Base-by-base conservation (phyloP, 1,140 invertebrate genomes). In the Aphelenchoides fujianensis region DNA sequence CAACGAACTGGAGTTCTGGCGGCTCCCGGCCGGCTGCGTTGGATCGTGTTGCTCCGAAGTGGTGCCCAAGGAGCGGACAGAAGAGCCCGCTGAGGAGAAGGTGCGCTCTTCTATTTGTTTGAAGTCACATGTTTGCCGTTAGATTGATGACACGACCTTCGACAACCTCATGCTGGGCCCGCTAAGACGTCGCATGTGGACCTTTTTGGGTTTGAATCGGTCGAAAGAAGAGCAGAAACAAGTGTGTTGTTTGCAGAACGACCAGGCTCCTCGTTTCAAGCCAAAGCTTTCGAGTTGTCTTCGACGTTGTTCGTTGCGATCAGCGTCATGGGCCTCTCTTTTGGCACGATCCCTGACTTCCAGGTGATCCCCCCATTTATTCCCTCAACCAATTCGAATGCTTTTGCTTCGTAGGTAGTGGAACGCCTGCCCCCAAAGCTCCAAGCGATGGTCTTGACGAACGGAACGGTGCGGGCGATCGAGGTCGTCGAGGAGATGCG, bases 261-360 rank as follows among this genome's bases (percentile, higher is more conserved):
- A n/a, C n/a, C n/a, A n/a, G 81, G 81, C 2, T 84, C 82, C n/a
- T 83, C 81, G 28, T 74, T 78, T 48, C 82, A 83, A 68, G 82
- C 82, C 30, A 84, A 82, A 69, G 73, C 75, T 7, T 83, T 83
- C 66, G 81, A 83, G 71, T 68, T 83, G 2, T 81, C 77, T 9
- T 83, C 81, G n/a, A 83, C 81, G 23, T 36, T 83, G 3, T 84
- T 84, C 70, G 81, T 83, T 1, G 73, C 77, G 19, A 82, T 83
- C 61, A 84, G 82, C 35, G 81, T 83, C 27, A 83, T 83, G 73
- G 81, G 81, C 32, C 70, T 83, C 9, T 81, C 78, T 37, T 82
- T 83, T 71, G 81, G 81, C 30, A 83, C 81, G 9, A 83, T 83
- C 70, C 81, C 80, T 7, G 81, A 84, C 64, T 83, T 83, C 61